Evolutionary conservation across 2,113 vertebrate genomes (phyloP), one percentile per base, ranked within the genome.

Genomic region (Alouatta palliata): DNA sequence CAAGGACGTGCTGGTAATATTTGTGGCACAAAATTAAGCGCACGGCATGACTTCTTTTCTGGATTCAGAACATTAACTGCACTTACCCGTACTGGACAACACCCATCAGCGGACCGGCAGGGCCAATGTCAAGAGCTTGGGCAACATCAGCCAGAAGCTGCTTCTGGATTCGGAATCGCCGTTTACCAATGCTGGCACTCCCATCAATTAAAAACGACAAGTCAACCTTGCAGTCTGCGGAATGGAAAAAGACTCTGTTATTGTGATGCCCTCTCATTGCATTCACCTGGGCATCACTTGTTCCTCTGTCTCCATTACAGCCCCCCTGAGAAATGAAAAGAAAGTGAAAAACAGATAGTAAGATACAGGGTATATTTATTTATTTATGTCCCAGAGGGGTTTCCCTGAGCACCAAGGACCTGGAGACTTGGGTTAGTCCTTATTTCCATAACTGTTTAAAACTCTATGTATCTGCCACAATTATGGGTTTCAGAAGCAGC

Each of bases 81-180:
- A 96, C 98, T 99, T 98, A 99, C 99, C 99, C 99, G 0, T 99
- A 99, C 97, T 99, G 99, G 93, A 99, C 98, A 71, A 99, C 98
- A 35, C 99, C 99, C 99, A 99, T 99, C 98, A 99, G 99, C 70
- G 99, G 99, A 37, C 99, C 99, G 0, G 98, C 97, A 0, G 98
- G 97, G 66, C 99, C 99, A 0, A 99, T 97, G 83, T 99, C 99
- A 21, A 99, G 99, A 66, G 98, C 98, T 95, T 99, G 99, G 73
- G 99, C 99, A 75, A 99, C 84, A 0, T 99, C 99, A 27, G 96
- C 87, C 54, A 99, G 98, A 98, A 99, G 99, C 94, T 99, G 99
- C 98, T 99, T 99, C 98, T 99, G 99, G 97, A 99, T 99, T 97
- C 98, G 99, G 97, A 99, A 99, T 25, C 99, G 99, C 0, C 99